These are phyloP conservation scores for Arnoldichthys spilopterus DNA, from an alignment of 2,797 vertebrate genomes.

Conservation along the genomic window DNA sequence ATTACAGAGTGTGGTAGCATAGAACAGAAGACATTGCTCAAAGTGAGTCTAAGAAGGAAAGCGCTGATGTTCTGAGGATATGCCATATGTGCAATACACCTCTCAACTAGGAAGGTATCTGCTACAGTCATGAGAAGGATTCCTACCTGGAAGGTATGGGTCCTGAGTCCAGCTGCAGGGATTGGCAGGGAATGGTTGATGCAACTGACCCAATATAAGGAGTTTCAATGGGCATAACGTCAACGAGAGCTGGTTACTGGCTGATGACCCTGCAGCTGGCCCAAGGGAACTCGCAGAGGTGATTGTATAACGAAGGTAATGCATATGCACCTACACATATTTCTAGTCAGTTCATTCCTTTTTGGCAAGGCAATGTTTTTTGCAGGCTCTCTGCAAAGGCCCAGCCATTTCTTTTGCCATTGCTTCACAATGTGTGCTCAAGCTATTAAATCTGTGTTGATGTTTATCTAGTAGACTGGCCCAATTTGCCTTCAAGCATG, in stretches of 20 bases:
- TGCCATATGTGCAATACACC: background rate
- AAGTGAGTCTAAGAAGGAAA: background rate
- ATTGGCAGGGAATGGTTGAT: background rate
- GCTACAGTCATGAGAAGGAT: background rate
- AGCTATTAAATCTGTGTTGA: constrained; percentile 80
- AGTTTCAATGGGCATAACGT: background rate
- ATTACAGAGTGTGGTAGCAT: constrained; percentile 78
- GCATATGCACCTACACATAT: background rate
- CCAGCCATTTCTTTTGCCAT: constrained; percentile 68
- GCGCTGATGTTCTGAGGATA: background rate
- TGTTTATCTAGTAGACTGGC: constrained; percentile 86
- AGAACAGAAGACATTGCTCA: constrained; percentile 54
- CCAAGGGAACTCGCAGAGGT: background rate
- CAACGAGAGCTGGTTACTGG: background rate
- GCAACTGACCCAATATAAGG: background rate
- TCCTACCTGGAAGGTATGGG: background rate
- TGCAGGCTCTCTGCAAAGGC: constrained; percentile 10
- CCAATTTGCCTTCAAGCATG: constrained; percentile 55
- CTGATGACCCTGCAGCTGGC: constrained; percentile 3
- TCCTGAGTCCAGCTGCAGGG: background rate
- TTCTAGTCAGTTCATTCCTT: background rate
- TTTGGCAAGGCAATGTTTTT: background rate
- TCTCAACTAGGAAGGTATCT: background rate
- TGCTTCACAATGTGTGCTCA: constrained; percentile 83
- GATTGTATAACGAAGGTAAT: background rate